These are phyloP conservation scores for Conops quadrifasciatus DNA, from an alignment of 2,888 invertebrate species.

Conservation along the genomic window DNA sequence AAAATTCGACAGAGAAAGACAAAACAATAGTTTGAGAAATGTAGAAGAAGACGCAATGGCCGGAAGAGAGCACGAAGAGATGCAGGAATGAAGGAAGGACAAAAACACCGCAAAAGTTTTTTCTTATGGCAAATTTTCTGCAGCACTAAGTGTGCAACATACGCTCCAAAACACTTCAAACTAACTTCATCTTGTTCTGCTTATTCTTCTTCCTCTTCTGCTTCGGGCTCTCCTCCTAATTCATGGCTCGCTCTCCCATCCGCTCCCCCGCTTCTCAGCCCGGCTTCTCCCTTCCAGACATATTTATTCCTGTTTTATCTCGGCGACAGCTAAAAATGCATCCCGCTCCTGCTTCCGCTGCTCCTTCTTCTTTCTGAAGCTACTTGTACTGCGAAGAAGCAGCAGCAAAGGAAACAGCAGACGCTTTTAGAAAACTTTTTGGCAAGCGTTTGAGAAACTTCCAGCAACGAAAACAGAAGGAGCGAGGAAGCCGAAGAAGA, in stretches of 20 bases:
- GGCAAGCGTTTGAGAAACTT: slow-evolving; percentile 19
- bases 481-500: background rate
- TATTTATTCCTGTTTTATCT: no score
- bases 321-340: no score
- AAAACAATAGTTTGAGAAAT: background rate
- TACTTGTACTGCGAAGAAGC: background rate
- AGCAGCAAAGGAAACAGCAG: background rate
- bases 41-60: background rate
- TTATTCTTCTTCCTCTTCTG: background rate
- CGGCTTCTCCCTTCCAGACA: no score
- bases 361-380: no score
- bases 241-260: no score
- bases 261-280: no score
- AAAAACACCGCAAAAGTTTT: slow-evolving; percentile 12
- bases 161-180: slow-evolving; percentile 18
- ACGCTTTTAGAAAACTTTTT: slow-evolving; percentile 21
- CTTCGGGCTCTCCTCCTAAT: background rate
- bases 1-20: background rate
- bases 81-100: background rate
- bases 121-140: slow-evolving; percentile 8
- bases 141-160: slow-evolving; percentile 24
- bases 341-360: no score
- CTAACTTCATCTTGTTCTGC: background rate
- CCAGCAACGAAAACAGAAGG: background rate
- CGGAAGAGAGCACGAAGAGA: background rate